Evolutionary conservation across 2,113 vertebrate species (phyloP), one percentile per base, ranked within the genome.

Genomic region (Melierax canorus): DNA sequence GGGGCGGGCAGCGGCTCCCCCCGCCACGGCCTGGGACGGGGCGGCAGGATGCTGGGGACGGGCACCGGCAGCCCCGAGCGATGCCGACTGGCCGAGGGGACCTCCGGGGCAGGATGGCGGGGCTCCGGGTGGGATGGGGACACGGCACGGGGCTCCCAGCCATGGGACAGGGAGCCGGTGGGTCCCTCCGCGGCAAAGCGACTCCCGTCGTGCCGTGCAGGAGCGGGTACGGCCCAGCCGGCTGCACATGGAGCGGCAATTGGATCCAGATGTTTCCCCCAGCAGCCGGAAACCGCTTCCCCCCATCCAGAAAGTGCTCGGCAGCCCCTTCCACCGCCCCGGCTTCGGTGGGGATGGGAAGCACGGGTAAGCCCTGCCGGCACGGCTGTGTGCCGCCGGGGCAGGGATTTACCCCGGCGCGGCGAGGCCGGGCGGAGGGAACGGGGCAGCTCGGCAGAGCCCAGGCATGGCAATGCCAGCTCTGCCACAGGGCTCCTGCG

Each of bases 201-300:
- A 0, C 55, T 64, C 83, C 66, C 22, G 2, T 15, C n/a, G 7
- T 1, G 1, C 56, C 2, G 1, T 5, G 62, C 4, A 53, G 81
- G 29, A 56, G 58, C 0, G 5, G 51, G 84, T 39, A 83, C 14
- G 2, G 38, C 88, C 43, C 7, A 0, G 51, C 50, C 9, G 1
- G 59, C 66, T 56, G 55, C 48, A 45, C 84, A 10, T 3, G 71
- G 86, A 78, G 86, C 12, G 1, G 62, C 78, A 80, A 97, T 92
- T 91, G 81, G 92, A 95, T 96, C 94, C 97, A 97, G 74, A 97
- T 96, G 94, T 91, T 88, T 83, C n/a, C 84, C 59, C 43, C 59
- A 38, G 62, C 77, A 79, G 78, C 80, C 19, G 62, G 95, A 94
- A 95, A 92, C 16, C 1, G 0, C 74, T 4, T 71, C 62, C 83